Evolutionary conservation across 2,888 invertebrate species (phyloP).

Genomic region (Syrphus vitripennis): DNA sequence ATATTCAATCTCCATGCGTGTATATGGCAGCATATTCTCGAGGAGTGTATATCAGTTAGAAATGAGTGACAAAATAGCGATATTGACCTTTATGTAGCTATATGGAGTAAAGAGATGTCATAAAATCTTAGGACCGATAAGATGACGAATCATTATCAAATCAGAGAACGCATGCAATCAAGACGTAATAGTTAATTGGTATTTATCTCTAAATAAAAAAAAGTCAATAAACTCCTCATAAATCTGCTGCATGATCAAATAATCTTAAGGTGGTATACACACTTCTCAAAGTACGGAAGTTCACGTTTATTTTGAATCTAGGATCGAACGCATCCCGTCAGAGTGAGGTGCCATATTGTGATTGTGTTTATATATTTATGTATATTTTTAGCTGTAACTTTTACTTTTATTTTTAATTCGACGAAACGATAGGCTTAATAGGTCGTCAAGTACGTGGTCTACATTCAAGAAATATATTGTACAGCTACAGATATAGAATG

Average conservation of each 20-base stretch:
- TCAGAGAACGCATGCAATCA: constrained; percentile 6
- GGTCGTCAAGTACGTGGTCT: constrained; percentile 70
- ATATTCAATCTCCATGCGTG: constrained; percentile 10
- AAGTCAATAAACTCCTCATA: constrained; percentile 60
- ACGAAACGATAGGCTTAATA: constrained; percentile 61
- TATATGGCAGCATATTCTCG: neutral
- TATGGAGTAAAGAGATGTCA: neutral
- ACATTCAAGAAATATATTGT: constrained; percentile 47
- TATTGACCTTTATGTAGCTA: constrained; percentile 58
- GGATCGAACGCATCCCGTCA: neutral
- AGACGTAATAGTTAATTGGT: constrained; percentile 34
- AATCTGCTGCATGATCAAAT: neutral
- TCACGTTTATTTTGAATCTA: neutral
- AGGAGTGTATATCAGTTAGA: constrained; percentile 18
- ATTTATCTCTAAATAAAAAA: constrained; percentile 39
- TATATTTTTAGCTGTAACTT: constrained; percentile 36
- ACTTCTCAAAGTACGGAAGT: constrained; percentile 47
- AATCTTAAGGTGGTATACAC: neutral
- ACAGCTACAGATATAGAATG: too few relatives aligned
- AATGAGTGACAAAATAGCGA: constrained; percentile 46
- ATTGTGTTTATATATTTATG: neutral
- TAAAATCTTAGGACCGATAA: constrained; percentile 36
- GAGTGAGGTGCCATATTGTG: neutral
- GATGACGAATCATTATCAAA: constrained; percentile 13
- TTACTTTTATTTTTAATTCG: constrained; percentile 21